A percentile compares a stretch with the other conserved stretches of the same genome.
These are phyloP conservation scores for Eilema caniola DNA, from an alignment of 2,888 invertebrate genomes.

Conservation along the genomic window DNA sequence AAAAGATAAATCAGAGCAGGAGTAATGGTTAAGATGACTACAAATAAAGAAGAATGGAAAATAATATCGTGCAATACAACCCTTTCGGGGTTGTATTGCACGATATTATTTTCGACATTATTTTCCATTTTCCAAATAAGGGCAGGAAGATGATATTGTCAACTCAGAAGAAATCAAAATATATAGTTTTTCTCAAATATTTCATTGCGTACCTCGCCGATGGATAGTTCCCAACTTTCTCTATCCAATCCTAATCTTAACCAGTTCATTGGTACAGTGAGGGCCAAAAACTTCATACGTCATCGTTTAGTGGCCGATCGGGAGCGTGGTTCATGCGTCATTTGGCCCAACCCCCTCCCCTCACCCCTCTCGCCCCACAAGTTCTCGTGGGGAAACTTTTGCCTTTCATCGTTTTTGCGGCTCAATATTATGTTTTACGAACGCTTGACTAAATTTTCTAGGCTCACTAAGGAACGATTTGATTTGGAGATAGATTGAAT, in stretches of 20 bases:
- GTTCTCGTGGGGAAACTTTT: slow-evolving; percentile 42
- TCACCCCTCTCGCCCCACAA: background rate
- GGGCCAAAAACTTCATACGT: slow-evolving; percentile 56
- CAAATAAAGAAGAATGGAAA: background rate
- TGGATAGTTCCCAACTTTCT: slow-evolving; percentile 25
- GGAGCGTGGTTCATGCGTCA: slow-evolving; percentile 58
- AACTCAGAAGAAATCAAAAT: too few relatives aligned
- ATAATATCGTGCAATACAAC: too few relatives aligned
- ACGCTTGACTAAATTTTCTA: slow-evolving; percentile 47
- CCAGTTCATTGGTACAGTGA: slow-evolving; percentile 47
- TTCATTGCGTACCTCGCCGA: background rate
- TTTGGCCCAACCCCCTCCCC: slow-evolving; percentile 38
- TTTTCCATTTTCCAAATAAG: too few relatives aligned
- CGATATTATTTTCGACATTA: too few relatives aligned
- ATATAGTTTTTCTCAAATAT: background rate
- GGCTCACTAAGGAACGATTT: slow-evolving; percentile 43
- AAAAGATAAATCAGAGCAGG: background rate
- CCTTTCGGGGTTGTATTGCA: too few relatives aligned
- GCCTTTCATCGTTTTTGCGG: slow-evolving; percentile 53
- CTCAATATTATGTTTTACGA: slow-evolving; percentile 55
- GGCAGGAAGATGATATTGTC: too few relatives aligned
- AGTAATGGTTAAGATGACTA: too few relatives aligned
- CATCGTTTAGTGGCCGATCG: slow-evolving; percentile 58
- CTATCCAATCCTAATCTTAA: slow-evolving; percentile 35
- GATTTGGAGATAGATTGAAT: slow-evolving; percentile 49